Evolutionary conservation across 2,888 invertebrate species (phyloP).

Genomic region (Eulithis prunata): DNA sequence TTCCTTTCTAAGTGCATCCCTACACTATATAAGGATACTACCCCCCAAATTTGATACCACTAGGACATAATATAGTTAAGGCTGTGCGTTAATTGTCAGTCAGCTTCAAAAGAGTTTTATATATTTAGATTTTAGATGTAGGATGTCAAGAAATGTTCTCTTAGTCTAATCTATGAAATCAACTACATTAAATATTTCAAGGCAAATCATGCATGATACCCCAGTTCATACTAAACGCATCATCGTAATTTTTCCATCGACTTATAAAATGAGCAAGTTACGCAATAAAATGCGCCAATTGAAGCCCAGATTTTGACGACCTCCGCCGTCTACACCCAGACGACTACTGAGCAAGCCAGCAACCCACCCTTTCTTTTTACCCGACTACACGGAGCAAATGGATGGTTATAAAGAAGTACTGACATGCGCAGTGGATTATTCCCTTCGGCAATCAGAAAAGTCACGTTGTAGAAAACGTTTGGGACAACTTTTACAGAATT

Average conservation of each 20-base stretch:
- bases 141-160: too few species aligned
- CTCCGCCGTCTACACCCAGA: not conserved
- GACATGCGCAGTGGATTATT: conserved; percentile 19
- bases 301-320: not conserved
- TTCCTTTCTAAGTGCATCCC: too few species aligned
- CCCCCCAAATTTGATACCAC: too few species aligned
- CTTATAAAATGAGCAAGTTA: conserved; percentile 10
- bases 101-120: too few species aligned
- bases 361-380: conserved; percentile 2
- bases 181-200: too few species aligned
- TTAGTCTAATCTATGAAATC: too few species aligned
- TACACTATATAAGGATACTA: too few species aligned
- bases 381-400: not conserved
- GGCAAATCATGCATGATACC: not conserved
- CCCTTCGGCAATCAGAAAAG: conserved; percentile 8
- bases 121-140: too few species aligned
- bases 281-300: conserved; percentile 22
- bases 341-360: conserved; percentile 21
- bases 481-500: conserved; percentile 6
- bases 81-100: too few species aligned
- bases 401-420: not conserved
- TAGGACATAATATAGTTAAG: too few species aligned
- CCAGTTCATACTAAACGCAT: not conserved
- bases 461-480: not conserved
- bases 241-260: not conserved